These are phyloP conservation scores for Dioctria linearis DNA, from an alignment of 2,888 invertebrate genomes.

Conservation along the genomic window DNA sequence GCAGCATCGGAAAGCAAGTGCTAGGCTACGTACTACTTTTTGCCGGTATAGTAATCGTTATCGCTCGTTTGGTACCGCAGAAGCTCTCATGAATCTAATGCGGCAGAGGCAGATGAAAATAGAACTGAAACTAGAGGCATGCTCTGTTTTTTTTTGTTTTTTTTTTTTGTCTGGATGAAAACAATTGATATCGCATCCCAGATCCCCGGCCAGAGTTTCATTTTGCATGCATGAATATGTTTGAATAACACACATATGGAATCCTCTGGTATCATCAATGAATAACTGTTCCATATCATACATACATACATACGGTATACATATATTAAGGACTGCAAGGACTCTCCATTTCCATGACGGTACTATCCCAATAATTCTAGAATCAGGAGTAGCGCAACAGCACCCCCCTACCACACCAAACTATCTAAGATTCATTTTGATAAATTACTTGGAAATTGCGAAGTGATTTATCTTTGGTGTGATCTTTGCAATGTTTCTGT, in stretches of 20 bases:
- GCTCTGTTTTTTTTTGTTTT: too few relatives aligned
- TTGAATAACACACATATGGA: neutral
- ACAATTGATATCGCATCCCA: conserved; percentile 6
- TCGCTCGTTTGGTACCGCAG: neutral
- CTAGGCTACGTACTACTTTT: neutral
- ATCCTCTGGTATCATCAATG: neutral
- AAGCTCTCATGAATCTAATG: neutral
- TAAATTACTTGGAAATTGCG: conserved; percentile 39
- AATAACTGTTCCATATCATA: neutral
- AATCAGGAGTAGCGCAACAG: neutral
- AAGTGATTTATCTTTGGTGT: conserved; percentile 46
- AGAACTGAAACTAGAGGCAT: too few relatives aligned
- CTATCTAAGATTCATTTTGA: conserved; percentile 9
- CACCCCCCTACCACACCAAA: too few relatives aligned
- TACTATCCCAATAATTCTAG: neutral
- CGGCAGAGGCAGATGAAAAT: neutral
- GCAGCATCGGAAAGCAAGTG: neutral
- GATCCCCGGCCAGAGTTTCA: neutral
- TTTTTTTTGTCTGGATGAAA: neutral
- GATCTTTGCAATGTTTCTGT: conserved; percentile 18
- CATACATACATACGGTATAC: neutral
- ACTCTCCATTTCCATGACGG: neutral
- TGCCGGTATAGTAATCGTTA: neutral
- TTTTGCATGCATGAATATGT: neutral
- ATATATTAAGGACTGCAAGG: conserved; percentile 1